These are phyloP conservation scores for Seladonia tumulorum DNA, from an alignment of 2,888 invertebrate species.

Conservation along the genomic window DNA sequence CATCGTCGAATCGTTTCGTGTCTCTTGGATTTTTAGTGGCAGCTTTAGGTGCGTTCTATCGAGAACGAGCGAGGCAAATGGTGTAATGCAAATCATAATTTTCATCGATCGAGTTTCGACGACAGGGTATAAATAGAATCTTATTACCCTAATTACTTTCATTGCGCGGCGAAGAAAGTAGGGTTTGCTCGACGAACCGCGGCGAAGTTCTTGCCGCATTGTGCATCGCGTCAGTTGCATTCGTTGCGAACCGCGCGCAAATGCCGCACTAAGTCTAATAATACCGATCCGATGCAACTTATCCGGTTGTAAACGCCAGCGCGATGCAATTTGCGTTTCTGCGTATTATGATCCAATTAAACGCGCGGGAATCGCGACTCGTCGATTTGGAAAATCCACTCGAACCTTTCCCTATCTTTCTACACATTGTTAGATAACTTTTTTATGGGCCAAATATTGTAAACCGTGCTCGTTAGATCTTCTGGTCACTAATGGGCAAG, in stretches of 20 bases:
- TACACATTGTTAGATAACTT: too few relatives aligned
- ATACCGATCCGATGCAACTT: not conserved
- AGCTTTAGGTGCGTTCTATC: not conserved
- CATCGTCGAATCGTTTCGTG: not conserved
- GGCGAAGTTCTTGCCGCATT: not conserved
- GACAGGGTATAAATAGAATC: not conserved
- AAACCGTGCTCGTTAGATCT: too few relatives aligned
- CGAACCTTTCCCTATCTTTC: too few relatives aligned
- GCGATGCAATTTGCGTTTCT: not conserved
- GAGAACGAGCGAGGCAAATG: not conserved
- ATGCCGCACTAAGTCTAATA: not conserved
- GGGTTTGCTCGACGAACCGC: not conserved
- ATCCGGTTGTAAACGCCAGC: not conserved
- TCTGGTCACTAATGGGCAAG: too few relatives aligned
- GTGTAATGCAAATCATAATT: not conserved
- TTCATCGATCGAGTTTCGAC: not conserved
- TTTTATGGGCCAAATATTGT: too few relatives aligned
- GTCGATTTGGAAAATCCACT: not conserved
- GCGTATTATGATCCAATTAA: not conserved
- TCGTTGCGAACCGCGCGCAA: not conserved
- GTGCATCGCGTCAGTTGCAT: not conserved
- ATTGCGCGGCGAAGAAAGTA: not conserved
- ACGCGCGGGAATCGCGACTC: not conserved
- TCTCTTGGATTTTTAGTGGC: not conserved
- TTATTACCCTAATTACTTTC: constrained; percentile 5